These are phyloP conservation scores for Alligator sinensis DNA, from an alignment of 2,113 vertebrate genomes.

Conservation along the genomic window DNA sequence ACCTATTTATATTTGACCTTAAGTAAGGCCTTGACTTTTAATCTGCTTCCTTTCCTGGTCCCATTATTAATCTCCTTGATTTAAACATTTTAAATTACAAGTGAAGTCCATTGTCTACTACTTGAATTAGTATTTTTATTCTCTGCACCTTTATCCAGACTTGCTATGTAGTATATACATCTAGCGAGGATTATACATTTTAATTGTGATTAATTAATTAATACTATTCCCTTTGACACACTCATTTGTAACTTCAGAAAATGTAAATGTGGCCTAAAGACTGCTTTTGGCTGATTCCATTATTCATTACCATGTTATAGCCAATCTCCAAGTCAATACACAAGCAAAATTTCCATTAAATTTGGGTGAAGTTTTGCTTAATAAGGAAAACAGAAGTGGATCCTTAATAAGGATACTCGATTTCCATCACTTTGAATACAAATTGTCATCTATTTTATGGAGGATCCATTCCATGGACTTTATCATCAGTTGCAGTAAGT, in stretches of 20 bases:
- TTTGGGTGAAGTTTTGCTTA: not conserved
- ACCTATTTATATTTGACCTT: not conserved
- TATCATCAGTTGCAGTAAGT: constrained; percentile 1
- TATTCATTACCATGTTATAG: not conserved
- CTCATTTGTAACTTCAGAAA: not conserved
- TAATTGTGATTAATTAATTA: not conserved
- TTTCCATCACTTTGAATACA: constrained; percentile 1
- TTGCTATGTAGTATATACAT: not conserved
- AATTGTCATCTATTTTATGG: constrained; percentile 2
- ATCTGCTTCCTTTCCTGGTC: not conserved
- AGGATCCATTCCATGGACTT: not conserved
- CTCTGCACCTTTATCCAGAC: not conserved
- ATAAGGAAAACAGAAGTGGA: not conserved
- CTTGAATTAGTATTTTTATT: not conserved
- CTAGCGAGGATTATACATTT: not conserved
- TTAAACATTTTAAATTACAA: not conserved
- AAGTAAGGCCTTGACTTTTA: not conserved
- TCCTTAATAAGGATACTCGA: not conserved
- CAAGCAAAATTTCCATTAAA: constrained; percentile 2
- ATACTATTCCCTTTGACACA: not conserved
- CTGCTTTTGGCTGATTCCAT: not conserved
- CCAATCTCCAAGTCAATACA: not conserved
- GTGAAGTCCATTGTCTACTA: not conserved
- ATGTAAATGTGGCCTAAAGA: not conserved
- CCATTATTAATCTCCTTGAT: not conserved